A percentile compares a stretch with the other conserved stretches of the same genome.
These are phyloP conservation scores for Oscheius sp. DNA, from an alignment of 1,140 invertebrate genomes.

Conservation along the genomic window DNA sequence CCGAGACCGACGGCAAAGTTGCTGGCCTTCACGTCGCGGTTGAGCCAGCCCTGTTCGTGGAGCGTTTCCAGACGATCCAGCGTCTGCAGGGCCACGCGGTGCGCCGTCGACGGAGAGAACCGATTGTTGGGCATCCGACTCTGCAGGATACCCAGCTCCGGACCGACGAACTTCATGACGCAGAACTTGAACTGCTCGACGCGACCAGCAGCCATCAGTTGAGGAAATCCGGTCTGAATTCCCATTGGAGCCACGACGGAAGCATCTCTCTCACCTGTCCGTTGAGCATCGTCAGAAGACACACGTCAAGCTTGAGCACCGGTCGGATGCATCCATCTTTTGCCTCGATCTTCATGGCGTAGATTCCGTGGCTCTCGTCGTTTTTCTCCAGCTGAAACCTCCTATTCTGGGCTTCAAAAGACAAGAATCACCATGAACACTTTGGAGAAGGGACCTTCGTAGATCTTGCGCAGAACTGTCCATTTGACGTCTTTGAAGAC, in stretches of 20 bases:
- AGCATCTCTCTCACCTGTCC: too few species aligned
- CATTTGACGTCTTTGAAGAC: not conserved
- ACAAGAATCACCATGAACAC: not conserved
- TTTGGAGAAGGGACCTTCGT: not conserved
- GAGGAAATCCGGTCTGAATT: not conserved
- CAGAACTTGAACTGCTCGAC: not conserved
- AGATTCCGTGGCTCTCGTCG: not conserved
- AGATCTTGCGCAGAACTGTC: not conserved
- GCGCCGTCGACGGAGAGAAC: not conserved
- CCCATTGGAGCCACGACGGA: too few species aligned
- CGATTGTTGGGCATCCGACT: not conserved
- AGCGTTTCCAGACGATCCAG: not conserved
- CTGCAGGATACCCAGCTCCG: not conserved
- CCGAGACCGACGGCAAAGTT: slow-evolving; percentile 44
- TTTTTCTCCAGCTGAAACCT: not conserved
- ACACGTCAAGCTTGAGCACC: not conserved
- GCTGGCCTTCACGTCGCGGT: slow-evolving; percentile 40
- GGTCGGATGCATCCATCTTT: not conserved
- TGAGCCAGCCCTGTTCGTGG: not conserved
- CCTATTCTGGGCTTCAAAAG: not conserved
- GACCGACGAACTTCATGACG: not conserved
- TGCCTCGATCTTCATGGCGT: not conserved
- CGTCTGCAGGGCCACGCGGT: not conserved
- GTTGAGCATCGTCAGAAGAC: not conserved
- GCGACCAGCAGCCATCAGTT: not conserved